phyloP scores from a whole-genome alignment of 2,113 vertebrate genomes.

The Rousettus leschenaultii region DNA sequence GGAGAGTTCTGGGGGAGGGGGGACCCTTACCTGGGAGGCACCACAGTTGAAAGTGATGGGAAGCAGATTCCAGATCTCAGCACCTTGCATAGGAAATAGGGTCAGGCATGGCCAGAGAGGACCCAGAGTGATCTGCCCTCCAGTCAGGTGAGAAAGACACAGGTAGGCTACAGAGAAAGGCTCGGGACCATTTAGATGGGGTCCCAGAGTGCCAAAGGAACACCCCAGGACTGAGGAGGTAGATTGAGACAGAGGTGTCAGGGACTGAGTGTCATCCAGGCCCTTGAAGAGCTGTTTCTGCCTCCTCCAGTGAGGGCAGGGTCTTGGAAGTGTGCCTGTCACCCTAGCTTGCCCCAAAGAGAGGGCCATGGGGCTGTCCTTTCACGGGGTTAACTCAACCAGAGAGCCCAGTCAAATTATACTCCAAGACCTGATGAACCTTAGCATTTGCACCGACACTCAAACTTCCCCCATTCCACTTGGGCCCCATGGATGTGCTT shows the following conservation, averaged over 20 bases:
- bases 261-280: rapidly evolving
- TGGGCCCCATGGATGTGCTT: not conserved
- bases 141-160: not conserved
- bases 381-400: not conserved
- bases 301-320: not conserved
- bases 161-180: not conserved
- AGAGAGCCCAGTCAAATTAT: not conserved
- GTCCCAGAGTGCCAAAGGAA: not conserved
- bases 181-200: not conserved
- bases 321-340: not conserved
- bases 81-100: not conserved
- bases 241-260: rapidly evolving
- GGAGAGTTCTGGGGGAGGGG: not conserved
- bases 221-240: not conserved
- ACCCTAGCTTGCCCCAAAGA: not conserved
- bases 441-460: not conserved
- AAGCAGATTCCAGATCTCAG: not conserved
- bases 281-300: not conserved
- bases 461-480: not conserved
- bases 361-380: not conserved
- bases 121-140: not conserved
- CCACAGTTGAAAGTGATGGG: not conserved
- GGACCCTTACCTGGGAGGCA: not conserved
- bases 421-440: not conserved
- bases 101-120: not conserved